Conservation (phyloP, 2,113 vertebrate species). For the Myrmecobius fasciatus region DNA sequence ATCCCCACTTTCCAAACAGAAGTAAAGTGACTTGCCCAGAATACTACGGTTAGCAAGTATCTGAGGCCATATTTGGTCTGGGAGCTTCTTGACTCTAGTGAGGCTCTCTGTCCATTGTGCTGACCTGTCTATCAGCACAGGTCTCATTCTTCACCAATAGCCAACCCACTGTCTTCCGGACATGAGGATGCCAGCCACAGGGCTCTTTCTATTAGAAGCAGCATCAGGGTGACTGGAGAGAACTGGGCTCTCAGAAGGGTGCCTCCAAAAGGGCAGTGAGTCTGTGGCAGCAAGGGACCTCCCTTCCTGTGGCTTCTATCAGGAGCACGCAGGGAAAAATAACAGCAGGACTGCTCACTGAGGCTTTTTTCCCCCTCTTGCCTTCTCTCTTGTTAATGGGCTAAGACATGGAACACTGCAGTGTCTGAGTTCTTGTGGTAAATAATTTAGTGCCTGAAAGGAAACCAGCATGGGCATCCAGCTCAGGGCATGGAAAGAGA, state of each 20-base stretch:
- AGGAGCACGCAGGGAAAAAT: background rate
- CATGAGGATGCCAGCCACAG: background rate
- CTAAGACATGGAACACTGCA: background rate
- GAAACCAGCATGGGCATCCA: background rate
- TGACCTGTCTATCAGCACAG: background rate
- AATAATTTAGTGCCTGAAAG: constrained; percentile 24
- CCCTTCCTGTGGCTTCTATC: background rate
- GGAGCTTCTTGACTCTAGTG: background rate
- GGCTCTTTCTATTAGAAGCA: background rate
- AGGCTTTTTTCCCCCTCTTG: background rate
- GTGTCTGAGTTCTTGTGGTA: constrained; percentile 3
- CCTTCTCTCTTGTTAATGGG: background rate
- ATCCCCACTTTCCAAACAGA: background rate
- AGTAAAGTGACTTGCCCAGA: background rate
- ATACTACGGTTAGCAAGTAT: background rate
- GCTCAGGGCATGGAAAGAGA: background rate
- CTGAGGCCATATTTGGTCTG: background rate
- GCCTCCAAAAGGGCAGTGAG: background rate
- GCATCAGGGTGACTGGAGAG: background rate
- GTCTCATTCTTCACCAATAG: background rate
- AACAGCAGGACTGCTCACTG: background rate
- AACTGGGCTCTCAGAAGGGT: accelerated
- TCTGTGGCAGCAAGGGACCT: background rate
- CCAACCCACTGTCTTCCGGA: background rate
- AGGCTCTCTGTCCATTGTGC: background rate